Evolutionary conservation across 2,888 invertebrate genomes (phyloP), one percentile per base, ranked within the genome.

Genomic region (Hyppa rectilinea): DNA sequence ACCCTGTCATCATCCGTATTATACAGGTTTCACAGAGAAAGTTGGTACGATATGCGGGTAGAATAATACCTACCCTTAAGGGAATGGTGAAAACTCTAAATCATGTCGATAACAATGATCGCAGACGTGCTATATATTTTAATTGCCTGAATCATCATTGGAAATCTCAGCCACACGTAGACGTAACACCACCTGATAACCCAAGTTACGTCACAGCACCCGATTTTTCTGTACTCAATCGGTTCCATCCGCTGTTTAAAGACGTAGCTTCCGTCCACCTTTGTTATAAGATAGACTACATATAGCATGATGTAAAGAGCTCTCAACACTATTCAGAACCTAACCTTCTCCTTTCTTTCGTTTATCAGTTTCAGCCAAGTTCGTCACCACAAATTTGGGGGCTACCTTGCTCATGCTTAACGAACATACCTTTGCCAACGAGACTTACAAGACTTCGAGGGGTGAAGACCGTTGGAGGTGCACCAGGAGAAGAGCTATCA

Each of bases 391-490:
- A 2, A 47, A 29, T 59, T 55, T 47, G 47, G 75, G 75, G 9
- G 38, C 62, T 9, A 75, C 17, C 4, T 43, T 75, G n/a, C 70
- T 75, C 20, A 55, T 75, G 75, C 43, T 49, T 4, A 63, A 75
- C n/a, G 50, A 70, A 12, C 53, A 75, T 17, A 70, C 70, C 6
- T 75, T 26, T 52, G n/a, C 62, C 14, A 55, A n/a, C 40, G 70
- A 75, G 36, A 29, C 40, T 7, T 56, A 50, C n/a, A 29, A 47
- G 47, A 26, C 12, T 0, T 20, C 58, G 1, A 55, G 2, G 1
- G 43, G 43, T 23, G 34, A 47, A 53, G 40, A 64, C 12, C 52
- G 70, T 12, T 75, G 75, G 75, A 75, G 75, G n/a, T 75, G 75
- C 43, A 59, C 58, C 0, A 75, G 31, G n/a, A 59, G 75, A 70